These are phyloP conservation scores for Tigriopus japonicus DNA, from an alignment of 1,140 invertebrate species.

Conservation along the genomic window DNA sequence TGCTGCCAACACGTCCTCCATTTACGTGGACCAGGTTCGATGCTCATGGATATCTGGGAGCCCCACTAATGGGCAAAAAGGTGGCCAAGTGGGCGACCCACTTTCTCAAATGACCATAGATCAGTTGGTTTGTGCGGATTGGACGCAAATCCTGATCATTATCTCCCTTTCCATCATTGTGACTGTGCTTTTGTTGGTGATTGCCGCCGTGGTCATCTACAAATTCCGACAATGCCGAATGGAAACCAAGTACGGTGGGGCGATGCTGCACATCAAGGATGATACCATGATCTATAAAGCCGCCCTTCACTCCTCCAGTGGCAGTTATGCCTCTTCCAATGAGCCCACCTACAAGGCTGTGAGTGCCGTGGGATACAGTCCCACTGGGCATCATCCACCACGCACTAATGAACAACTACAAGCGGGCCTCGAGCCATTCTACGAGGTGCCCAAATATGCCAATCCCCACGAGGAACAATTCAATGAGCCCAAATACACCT, in stretches of 20 bases:
- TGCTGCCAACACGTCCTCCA: background rate
- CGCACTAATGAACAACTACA: too few relatives aligned
- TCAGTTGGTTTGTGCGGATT: conserved; percentile 1
- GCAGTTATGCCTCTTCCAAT: background rate
- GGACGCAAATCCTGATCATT: background rate
- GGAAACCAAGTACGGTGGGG: background rate
- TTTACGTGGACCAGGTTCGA: background rate
- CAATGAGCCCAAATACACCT: background rate
- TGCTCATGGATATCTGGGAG: too few relatives aligned
- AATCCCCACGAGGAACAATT: background rate
- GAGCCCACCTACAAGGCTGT: background rate
- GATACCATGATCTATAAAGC: conserved; percentile 9
- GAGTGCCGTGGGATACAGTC: background rate
- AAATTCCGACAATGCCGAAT: background rate
- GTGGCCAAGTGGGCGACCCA: background rate
- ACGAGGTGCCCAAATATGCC: conserved; percentile 4
- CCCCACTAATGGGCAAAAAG: too few relatives aligned
- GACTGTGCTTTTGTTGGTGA: conserved; percentile 1
- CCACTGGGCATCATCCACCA: background rate
- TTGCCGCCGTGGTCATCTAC: background rate
- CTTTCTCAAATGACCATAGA: background rate
- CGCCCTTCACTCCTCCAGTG: background rate
- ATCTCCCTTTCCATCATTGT: conserved; percentile 1
- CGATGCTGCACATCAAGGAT: conserved; percentile 5
- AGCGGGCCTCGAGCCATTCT: conserved; percentile 5